Percentiles rank a stretch among this genome's conserved stretches.
phyloP scores from a whole-genome alignment of 2,888 invertebrate genomes.

The Plagodis pulveraria region DNA sequence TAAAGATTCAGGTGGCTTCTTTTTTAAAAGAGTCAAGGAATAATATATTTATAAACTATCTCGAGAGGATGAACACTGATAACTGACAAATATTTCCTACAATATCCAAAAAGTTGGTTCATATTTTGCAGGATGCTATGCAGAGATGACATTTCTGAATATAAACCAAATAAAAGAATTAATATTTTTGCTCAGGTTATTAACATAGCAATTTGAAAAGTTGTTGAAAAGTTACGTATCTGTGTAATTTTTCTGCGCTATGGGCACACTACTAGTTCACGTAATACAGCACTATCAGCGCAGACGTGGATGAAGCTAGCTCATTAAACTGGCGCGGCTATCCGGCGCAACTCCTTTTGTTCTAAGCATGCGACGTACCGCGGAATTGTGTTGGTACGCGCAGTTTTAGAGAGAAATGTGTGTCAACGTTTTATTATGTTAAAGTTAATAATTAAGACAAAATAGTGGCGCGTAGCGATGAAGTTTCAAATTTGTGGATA shows the following conservation, averaged over 20 bases:
- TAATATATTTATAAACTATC: too few relatives aligned
- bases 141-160: too few relatives aligned
- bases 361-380: slow-evolving; percentile 47
- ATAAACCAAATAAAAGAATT: too few relatives aligned
- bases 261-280: slow-evolving; percentile 31
- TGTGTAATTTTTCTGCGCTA: neutral
- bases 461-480: too few relatives aligned
- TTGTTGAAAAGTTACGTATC: neutral
- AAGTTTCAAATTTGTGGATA: too few relatives aligned
- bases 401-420: slow-evolving; percentile 5
- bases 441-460: neutral
- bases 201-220: slow-evolving; percentile 10
- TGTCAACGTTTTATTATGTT: slow-evolving; percentile 12
- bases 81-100: too few relatives aligned
- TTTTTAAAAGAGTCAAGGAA: too few relatives aligned
- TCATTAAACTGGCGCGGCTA: slow-evolving; percentile 65
- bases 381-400: slow-evolving; percentile 35
- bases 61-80: too few relatives aligned
- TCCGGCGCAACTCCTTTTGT: slow-evolving; percentile 52
- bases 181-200: too few relatives aligned
- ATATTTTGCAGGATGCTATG: too few relatives aligned
- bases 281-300: slow-evolving; percentile 48
- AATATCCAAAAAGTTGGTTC: too few relatives aligned
- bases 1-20: too few relatives aligned
- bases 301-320: slow-evolving; percentile 57